Base-by-base conservation (phyloP, 30 jellyfish, hydroid and myxozoan species). In the Cassiopea xamachana region DNA sequence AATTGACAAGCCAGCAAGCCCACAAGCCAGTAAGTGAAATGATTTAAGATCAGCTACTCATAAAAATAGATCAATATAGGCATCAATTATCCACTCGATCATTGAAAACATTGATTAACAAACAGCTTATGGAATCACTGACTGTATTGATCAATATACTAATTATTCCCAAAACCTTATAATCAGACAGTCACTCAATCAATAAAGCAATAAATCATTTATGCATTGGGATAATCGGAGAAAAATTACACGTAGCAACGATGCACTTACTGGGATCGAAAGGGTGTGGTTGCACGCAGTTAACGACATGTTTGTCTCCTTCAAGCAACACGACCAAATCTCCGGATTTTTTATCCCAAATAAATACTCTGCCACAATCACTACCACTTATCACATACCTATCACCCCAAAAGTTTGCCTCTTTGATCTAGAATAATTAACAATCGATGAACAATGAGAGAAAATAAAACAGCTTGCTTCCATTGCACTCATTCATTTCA, bases 281-380 rank as follows among this genome's bases (percentile, higher is more conserved):
- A 1, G 98, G 98, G 60, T 94, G 98, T 1, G 97, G 98, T 84
- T 90, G 98, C 55, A 94, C 96, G 50, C 98, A 94, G 61, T 94
- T 94, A 58, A 94, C 98, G 46, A 94, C 98, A 77, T 90, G 98
- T 39, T 79, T 88, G 85, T 94, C 98, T 50, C 97, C 98, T 50
- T 82, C 91, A 82, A 94, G 51, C 67, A 91, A 55, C 7, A 89
- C 73, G 75, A 82, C 96, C 18, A 94, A 75, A 70, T 75, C 86
- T 9, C 86, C 98, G 1, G 96, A 81, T 46, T 81, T 89, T n/a
- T 93, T 89, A 69, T 94, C 92, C 98, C 98, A 94, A 44, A 94
- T 81, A 81, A 94, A 94, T 2, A 90, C 87, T 47, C 98, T 75
- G 10, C 98, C 98, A 62, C 98, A 94, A 49, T 94, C 98, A 94